Conservation (phyloP, 2,888 invertebrate genomes). For the Leptinotarsa rubiginosa region DNA sequence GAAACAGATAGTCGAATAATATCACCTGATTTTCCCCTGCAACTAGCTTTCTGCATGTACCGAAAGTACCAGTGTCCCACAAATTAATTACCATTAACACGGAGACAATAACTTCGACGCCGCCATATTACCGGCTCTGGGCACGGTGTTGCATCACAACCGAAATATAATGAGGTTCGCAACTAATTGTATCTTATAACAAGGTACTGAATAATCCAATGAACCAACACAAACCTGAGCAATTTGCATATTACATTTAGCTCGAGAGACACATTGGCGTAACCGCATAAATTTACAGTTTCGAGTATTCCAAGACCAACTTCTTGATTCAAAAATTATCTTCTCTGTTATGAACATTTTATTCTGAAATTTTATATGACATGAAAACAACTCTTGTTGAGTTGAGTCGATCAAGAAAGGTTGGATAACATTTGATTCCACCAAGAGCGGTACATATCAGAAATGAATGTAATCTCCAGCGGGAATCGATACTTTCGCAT, state of each 20-base stretch:
- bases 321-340: too few species aligned
- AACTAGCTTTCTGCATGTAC: too few species aligned
- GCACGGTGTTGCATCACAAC: slow-evolving; percentile 21
- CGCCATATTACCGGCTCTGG: slow-evolving; percentile 23
- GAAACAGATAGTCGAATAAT: too few species aligned
- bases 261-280: slow-evolving; percentile 13
- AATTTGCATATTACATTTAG: slow-evolving; percentile 50
- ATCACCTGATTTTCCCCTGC: too few species aligned
- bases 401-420: too few species aligned
- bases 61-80: background rate
- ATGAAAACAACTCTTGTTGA: too few species aligned
- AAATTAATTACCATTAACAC: slow-evolving; percentile 21
- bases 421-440: too few species aligned
- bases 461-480: too few species aligned
- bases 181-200: slow-evolving; percentile 43
- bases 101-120: background rate
- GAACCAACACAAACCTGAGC: slow-evolving; percentile 41
- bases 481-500: too few species aligned
- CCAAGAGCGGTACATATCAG: too few species aligned
- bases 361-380: too few species aligned
- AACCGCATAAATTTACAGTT: background rate
- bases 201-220: slow-evolving; percentile 46
- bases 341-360: too few species aligned
- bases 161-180: slow-evolving; percentile 41
- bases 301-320: background rate